Base-by-base conservation (phyloP, 2,888 invertebrate species). In the Lamproptera curius region DNA sequence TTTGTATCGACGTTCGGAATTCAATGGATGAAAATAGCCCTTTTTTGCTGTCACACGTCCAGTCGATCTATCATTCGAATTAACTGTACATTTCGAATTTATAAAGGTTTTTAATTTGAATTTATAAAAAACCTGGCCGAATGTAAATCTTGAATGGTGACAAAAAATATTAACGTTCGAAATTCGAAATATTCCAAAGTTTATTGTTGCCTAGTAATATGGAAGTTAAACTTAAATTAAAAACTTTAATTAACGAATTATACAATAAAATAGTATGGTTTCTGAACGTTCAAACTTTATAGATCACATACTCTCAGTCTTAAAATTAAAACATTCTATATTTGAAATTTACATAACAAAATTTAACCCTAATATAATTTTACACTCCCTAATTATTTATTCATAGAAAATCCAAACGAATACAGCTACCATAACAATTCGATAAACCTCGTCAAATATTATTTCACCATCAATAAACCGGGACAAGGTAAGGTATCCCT, bases 1-100 rank as follows among this genome's bases (percentile, higher is more conserved):
- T 73, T 76, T 61, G 43, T 72, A 76, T 73, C 59, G 73, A 71
- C 63, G 45, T 70, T 72, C 72, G 71, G 63, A 70, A 65, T 58
- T 62, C 66, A 61, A 57, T 67, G 63, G 65, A 59, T 65, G 61
- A 61, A 54, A 56, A 62, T 55, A 53, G 42, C 34, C 45, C 50
- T 57, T 52, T 36, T 45, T 57, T 36, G 52, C 42, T 42, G 11
- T 11, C 6, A 28, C 14, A 2, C 16, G 17, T 28, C 33, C 15
- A 6, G n/a, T 17, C 31, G 10, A 16, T 31, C 11, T 16, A 43
- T 40, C 34, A 40, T 34, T 38, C 10, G 26, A 36, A 40, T 41
- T 36, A 35, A 41, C 14, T 35, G 4, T 34, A 31, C 16, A 13
- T 41, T 1, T 20, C 6, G 20, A 20, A 20, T 20, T 20, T 5